phyloP scores from a whole-genome alignment of 2,888 invertebrate species.

The Amphipyra berbera region DNA sequence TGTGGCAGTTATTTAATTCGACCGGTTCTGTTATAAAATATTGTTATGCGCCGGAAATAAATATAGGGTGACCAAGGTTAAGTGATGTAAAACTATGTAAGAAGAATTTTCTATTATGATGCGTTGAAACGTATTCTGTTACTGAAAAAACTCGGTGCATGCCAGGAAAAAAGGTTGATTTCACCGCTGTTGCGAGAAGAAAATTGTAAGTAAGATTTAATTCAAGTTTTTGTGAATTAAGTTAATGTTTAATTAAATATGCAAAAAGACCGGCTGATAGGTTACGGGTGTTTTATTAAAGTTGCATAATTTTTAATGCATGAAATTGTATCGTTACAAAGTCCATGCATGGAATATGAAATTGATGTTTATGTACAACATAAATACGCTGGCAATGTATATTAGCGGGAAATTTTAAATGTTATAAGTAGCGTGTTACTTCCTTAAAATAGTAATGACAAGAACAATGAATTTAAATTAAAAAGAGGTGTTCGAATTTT shows the following conservation, averaged over 20 bases:
- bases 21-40: conserved; percentile 12
- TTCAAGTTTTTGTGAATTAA: not conserved
- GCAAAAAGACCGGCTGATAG: not conserved
- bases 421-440: too few species aligned
- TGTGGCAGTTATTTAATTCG: conserved; percentile 16
- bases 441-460: too few species aligned
- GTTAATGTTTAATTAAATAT: not conserved
- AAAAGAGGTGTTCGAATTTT: too few species aligned
- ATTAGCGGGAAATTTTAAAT: conserved; percentile 32
- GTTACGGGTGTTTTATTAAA: too few species aligned
- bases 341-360: conserved; percentile 29
- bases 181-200: not conserved
- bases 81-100: conserved; percentile 42
- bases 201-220: conserved; percentile 36
- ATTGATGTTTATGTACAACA: conserved; percentile 22
- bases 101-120: conserved; percentile 32
- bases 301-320: conserved; percentile 2
- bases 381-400: not conserved
- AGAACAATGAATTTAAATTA: too few species aligned
- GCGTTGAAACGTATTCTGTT: conserved; percentile 21
- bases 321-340: conserved; percentile 25
- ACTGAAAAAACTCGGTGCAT: conserved; percentile 23
- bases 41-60: conserved; percentile 18
- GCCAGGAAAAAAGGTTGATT: conserved; percentile 12
- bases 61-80: conserved; percentile 62